A percentile compares a stretch with the other conserved stretches of the same genome.
Evolutionary conservation across 1,140 invertebrate species (phyloP).

Genomic region (Colletes gigas): DNA sequence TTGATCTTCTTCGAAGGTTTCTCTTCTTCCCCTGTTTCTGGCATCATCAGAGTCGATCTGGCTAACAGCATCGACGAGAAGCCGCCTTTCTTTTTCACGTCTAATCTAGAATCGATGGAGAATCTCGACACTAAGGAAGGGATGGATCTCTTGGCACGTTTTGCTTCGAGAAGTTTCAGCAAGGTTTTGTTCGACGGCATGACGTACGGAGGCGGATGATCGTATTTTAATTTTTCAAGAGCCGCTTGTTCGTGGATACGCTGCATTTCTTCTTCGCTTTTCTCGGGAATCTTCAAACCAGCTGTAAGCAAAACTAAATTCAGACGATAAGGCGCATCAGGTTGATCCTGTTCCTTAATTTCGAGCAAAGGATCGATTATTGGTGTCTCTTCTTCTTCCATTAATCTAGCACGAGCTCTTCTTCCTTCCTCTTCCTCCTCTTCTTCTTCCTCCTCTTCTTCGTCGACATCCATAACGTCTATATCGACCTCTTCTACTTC

Average conservation of each 20-base stretch:
- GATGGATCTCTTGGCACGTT: constrained; percentile 73
- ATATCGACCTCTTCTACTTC: not conserved
- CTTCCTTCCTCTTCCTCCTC: constrained; percentile 39
- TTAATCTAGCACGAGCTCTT: not conserved
- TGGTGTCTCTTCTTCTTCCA: constrained; percentile 25
- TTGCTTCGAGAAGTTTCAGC: constrained; percentile 70
- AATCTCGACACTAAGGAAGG: constrained; percentile 77
- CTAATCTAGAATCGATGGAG: constrained; percentile 75
- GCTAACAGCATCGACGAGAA: constrained; percentile 18
- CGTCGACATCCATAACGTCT: not conserved
- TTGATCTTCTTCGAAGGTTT: constrained; percentile 70
- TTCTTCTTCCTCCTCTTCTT: constrained; percentile 50
- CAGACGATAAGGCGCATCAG: constrained; percentile 68
- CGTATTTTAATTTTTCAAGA: constrained; percentile 74
- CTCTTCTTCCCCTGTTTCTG: not conserved
- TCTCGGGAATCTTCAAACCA: constrained; percentile 62
- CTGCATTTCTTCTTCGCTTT: constrained; percentile 36
- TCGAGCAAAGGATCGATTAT: constrained; percentile 57
- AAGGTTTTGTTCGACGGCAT: constrained; percentile 70
- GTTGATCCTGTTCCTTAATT: constrained; percentile 61
- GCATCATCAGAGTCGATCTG: constrained; percentile 6
- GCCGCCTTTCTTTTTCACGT: constrained; percentile 64
- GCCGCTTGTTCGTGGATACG: constrained; percentile 49
- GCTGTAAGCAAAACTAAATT: constrained; percentile 74
- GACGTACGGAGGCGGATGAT: constrained; percentile 71